Conservation (phyloP, 2,888 invertebrate genomes). For the Chydorus sphaericus region DNA sequence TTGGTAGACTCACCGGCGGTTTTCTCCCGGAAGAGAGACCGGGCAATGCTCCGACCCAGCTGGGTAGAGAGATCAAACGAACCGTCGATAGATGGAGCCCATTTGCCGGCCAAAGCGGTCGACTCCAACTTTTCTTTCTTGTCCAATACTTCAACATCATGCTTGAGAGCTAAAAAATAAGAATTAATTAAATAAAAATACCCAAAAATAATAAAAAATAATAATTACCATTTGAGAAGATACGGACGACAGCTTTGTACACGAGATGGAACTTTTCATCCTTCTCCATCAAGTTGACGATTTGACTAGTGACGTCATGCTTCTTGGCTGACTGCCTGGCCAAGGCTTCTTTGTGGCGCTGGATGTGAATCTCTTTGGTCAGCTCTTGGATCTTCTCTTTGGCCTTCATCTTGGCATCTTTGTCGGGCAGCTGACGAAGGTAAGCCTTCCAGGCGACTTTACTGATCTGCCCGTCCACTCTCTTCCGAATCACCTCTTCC, state of each 20-base stretch:
- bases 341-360: not conserved
- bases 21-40: constrained; percentile 9
- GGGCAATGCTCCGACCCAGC: constrained; percentile 16
- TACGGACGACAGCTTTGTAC: constrained; percentile 16
- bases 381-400: not conserved
- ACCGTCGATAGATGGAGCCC: constrained; percentile 19
- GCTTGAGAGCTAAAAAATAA: constrained; percentile 15
- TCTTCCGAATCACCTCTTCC: not conserved
- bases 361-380: not conserved
- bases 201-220: no score
- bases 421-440: not conserved
- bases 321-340: not conserved
- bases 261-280: constrained; percentile 17
- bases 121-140: not conserved
- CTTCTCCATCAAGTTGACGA: not conserved
- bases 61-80: constrained; percentile 18
- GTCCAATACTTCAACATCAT: constrained; percentile 11
- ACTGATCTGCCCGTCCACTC: not conserved
- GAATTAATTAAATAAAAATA: no score
- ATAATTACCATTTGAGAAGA: no score
- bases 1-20: not conserved
- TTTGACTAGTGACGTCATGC: not conserved
- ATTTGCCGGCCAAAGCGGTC: constrained; percentile 17
- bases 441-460: not conserved
- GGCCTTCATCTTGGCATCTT: not conserved